A percentile compares a stretch with the other conserved stretches of the same genome.
Conservation (phyloP, 2,113 vertebrate species). For the Lophotis ruficrista region DNA sequence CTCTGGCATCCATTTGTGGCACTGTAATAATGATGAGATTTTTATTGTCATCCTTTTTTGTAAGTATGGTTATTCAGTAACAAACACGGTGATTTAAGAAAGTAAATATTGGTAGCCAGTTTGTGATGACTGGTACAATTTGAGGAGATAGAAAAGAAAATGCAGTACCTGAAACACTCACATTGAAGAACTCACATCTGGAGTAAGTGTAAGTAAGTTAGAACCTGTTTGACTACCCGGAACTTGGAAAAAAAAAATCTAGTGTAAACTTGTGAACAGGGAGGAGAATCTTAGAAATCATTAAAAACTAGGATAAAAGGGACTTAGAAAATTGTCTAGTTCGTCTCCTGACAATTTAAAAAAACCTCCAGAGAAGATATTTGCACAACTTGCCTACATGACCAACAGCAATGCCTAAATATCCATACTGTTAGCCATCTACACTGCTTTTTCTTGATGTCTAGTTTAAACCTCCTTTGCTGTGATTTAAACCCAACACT, state of each 20-base stretch:
- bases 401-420: neutral
- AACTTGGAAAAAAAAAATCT: neutral
- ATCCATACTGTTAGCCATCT: neutral
- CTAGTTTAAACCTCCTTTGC: neutral
- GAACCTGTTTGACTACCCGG: neutral
- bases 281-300: neutral
- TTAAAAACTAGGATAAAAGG: neutral
- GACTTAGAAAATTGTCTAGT: neutral
- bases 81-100: slow-evolving; percentile 29
- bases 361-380: neutral
- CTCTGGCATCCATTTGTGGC: slow-evolving; percentile 5
- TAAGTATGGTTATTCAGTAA: slow-evolving; percentile 11
- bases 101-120: slow-evolving; percentile 48
- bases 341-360: neutral
- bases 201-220: neutral
- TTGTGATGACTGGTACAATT: slow-evolving; percentile 12
- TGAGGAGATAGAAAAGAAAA: slow-evolving; percentile 47
- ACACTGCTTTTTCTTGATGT: neutral
- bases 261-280: neutral
- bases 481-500: neutral
- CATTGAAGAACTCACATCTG: neutral
- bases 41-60: slow-evolving; percentile 3
- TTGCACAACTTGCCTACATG: neutral
- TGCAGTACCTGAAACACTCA: neutral
- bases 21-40: neutral